Base-by-base conservation (phyloP, 1,140 invertebrate genomes). In the Aporrectodea caliginosa region DNA sequence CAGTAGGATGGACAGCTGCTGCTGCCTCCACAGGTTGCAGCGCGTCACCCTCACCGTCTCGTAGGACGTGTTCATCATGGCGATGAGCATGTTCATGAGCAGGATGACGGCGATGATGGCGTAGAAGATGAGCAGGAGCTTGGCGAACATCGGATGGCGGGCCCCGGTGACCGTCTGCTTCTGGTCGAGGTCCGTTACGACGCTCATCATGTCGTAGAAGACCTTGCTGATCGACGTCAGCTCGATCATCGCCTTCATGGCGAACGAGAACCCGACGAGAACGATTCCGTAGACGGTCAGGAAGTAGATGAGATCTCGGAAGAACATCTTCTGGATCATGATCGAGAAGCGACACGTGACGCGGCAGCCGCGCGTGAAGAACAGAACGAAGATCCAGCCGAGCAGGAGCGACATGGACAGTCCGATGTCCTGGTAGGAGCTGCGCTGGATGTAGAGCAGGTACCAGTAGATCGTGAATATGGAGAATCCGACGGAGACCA, bases 291-390 rank as follows among this genome's bases (percentile, higher is more conserved):
- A 79, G 32, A 79, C 78, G 27, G 78, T 79, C 16, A 79, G 78
- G 78, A 79, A 79, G 78, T 79, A 79, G 71, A 75, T 74, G 1
- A 79, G 73, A 33, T 79, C 78, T 34, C 73, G 78, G 35, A 79
- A 79, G 73, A 79, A 79, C 78, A 79, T 79, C 78, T 79, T 79
- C 72, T 79, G 78, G 71, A 79, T 73, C 78, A 79, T 79, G 34
- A 79, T 79, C 2, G 78, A 76, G 73, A 79, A 72, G 2, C 58
- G 22, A 35, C 75, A 69, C 2, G 75, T 77, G 34, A 77, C 75
- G 22, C 75, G 22, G 30, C 75, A 77, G 58, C 75, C 75, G 22
- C 75, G 35, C 58, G 75, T 77, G 75, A 77, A 77, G 75, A 77
- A 77, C 22, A 77, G 75, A 16, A 77, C 43, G 32, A 77, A 77